Evolutionary conservation across 2,797 vertebrate genomes (phyloP).

Genomic region (Pteropus rufus): DNA sequence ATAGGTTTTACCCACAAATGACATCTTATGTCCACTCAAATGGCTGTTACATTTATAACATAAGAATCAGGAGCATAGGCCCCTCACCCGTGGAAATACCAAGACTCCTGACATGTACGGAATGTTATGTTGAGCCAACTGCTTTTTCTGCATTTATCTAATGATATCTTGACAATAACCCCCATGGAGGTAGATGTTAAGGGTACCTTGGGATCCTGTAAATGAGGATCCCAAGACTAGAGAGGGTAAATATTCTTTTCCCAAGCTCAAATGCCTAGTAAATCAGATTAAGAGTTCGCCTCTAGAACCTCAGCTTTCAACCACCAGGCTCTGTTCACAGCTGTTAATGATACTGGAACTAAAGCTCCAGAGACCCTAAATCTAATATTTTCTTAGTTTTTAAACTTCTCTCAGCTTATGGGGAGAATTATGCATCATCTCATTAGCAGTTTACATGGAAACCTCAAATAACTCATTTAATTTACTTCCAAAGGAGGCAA

Average conservation of each 20-base stretch:
- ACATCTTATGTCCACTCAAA: neutral
- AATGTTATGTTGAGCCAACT: neutral
- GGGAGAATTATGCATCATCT: conserved; percentile 37
- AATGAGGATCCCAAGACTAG: neutral
- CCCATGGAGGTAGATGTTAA: neutral
- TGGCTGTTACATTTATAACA: neutral
- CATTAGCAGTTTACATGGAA: conserved; percentile 56
- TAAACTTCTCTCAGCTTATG: neutral
- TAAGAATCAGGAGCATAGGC: neutral
- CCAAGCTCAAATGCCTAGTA: neutral
- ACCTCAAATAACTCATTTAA: conserved; percentile 48
- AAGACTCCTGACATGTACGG: neutral
- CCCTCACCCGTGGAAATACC: neutral
- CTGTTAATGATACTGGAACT: neutral
- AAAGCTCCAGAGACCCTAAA: neutral
- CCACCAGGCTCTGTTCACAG: neutral
- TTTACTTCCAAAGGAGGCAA: conserved; percentile 42
- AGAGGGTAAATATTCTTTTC: neutral
- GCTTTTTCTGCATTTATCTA: neutral
- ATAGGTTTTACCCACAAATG: neutral
- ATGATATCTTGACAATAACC: neutral
- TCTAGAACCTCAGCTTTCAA: neutral
- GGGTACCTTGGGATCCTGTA: neutral
- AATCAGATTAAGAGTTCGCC: neutral
- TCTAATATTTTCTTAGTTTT: conserved; percentile 18